Base-by-base conservation (phyloP, 1,140 invertebrate genomes). In the Heliconius himera region DNA sequence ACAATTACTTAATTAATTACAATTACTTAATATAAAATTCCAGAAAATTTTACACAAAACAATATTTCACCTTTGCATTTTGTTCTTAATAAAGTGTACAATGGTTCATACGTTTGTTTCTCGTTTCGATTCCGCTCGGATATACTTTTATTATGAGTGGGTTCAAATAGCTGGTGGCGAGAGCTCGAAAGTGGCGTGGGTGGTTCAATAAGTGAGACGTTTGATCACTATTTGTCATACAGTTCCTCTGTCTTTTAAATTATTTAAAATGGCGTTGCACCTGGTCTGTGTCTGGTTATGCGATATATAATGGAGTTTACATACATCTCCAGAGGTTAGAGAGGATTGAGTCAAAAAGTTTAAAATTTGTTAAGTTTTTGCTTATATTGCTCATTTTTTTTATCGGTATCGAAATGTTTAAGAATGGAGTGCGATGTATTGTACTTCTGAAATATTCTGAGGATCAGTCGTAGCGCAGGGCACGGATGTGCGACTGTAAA, bases 141-240 rank as follows among this genome's bases (percentile, higher is more conserved):
- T 70, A 29, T 70, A 70, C 74, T 66, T 73, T 78, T 78, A 78
- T 78, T 78, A 66, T n/a, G 77, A 74, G 77, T 78, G 77, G 77
- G 77, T 56, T 78, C 54, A 73, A 73, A 66, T 54, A 56, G 54
- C 54, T 36, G 41, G 18, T 49, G 70, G 70, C 33, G 76, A 33
- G 70, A 77, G 72, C 76, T 78, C 66, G 33, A 78, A 78, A 78
- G 77, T 74, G 16, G 72, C 77, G 77, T 78, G 60, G 77, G 77
- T 38, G 29, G 72, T 41, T 22, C 51, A 49, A 46, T 70, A 76
- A 76, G 74, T 51, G 22, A 46, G 46, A 51, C 73, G 51, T 33
- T 29, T n/a, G 60, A 29, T 66, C 26, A 29, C 60, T 18, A 16
- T 66, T 72, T 11, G 70, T 72, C 70, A 72, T 72, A 72, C 33